A percentile compares a stretch with the other conserved stretches of the same genome.
Conservation (phyloP, 2,113 vertebrate species). For the Typhlomys cinereus region DNA sequence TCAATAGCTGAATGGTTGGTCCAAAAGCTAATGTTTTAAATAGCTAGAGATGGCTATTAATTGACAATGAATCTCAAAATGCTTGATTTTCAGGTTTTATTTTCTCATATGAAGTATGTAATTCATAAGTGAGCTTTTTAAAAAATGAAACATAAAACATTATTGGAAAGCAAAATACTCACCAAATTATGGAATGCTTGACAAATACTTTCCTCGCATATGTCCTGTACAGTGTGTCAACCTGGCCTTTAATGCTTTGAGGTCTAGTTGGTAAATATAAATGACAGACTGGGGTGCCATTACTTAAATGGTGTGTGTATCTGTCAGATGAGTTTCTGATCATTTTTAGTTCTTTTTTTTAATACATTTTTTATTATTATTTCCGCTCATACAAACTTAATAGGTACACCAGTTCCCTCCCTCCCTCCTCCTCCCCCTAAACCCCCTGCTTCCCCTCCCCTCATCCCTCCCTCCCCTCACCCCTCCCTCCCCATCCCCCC, state of each 20-base stretch:
- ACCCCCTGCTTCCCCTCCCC: too few species aligned
- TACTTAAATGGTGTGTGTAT: background rate
- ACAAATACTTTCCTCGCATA: background rate
- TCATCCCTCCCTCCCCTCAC: too few species aligned
- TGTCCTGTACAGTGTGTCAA: background rate
- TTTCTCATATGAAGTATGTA: slow-evolving; percentile 26
- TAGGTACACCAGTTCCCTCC: too few species aligned
- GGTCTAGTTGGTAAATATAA: background rate
- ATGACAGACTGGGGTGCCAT: too few species aligned
- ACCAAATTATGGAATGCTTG: background rate
- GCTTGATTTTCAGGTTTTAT: slow-evolving; percentile 42
- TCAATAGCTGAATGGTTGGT: background rate
- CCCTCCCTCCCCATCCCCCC: too few species aligned
- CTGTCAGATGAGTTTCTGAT: background rate
- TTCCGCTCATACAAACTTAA: too few species aligned
- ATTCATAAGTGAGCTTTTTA: background rate
- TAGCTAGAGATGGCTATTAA: background rate
- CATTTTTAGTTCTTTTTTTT: too few species aligned
- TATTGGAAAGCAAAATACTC: background rate
- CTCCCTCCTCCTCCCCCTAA: too few species aligned
- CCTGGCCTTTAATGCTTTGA: background rate
- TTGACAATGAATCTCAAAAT: background rate
- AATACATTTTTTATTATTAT: too few species aligned
- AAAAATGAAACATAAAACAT: slow-evolving; percentile 31
- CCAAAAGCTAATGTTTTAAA: slow-evolving; percentile 35